A percentile compares a stretch with the other conserved stretches of the same genome.
Conservation (phyloP, 2,113 vertebrate genomes). For the Lophochroa leadbeateri region DNA sequence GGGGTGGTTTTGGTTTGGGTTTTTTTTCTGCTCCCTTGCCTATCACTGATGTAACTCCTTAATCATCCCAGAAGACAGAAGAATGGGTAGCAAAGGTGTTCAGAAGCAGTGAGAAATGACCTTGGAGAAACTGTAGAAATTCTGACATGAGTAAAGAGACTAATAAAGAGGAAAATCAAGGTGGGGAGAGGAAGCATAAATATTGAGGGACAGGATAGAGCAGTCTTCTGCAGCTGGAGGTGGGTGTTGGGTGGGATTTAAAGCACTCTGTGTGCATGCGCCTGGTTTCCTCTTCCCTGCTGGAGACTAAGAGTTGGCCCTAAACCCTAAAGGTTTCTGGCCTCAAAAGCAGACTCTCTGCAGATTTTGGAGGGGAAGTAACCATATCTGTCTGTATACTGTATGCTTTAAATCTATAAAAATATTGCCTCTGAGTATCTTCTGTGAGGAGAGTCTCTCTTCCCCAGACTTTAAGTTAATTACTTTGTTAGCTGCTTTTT, state of each 20-base stretch:
- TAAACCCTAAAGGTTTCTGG: background rate
- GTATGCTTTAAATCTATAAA: background rate
- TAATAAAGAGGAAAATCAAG: background rate
- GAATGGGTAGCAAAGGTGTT: background rate
- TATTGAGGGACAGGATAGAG: background rate
- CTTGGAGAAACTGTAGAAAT: background rate
- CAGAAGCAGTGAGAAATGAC: background rate
- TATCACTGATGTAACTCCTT: background rate
- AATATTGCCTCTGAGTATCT: background rate
- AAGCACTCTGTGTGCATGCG: fast-evolving
- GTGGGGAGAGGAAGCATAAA: background rate
- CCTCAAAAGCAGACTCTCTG: background rate
- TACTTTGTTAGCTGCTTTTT: background rate
- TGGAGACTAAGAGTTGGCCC: background rate
- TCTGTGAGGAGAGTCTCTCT: background rate
- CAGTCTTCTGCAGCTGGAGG: background rate
- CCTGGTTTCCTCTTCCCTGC: background rate
- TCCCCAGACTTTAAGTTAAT: background rate
- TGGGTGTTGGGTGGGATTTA: background rate
- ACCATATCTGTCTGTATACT: background rate
- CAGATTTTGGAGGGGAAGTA: background rate
- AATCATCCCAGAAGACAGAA: background rate
- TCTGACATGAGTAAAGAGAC: background rate
- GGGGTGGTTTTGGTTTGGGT: too few species aligned
- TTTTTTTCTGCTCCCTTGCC: background rate